Evolutionary conservation across 2,888 invertebrate species (phyloP).

Genomic region (Drosophila ustulata): DNA sequence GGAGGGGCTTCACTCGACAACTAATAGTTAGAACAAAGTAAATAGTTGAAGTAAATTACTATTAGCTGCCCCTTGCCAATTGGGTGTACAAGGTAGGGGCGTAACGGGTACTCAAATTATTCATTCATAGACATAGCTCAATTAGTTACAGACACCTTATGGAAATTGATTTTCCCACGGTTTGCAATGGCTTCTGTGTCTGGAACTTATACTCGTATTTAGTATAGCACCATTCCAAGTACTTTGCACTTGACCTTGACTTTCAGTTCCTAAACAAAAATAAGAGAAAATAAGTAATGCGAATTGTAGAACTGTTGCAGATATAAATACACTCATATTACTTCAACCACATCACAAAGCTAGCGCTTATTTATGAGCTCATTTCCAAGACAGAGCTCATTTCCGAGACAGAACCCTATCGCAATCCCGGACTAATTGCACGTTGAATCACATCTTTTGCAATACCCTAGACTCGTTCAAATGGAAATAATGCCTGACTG

Average conservation of each 20-base stretch:
- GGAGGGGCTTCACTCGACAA: conserved; percentile 20
- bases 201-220: conserved; percentile 5
- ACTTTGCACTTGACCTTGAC: conserved; percentile 60
- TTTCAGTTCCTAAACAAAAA: conserved; percentile 17
- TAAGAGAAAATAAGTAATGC: conserved; percentile 13
- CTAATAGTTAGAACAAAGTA: conserved; percentile 30
- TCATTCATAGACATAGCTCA: conserved; percentile 58
- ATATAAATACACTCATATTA: conserved; percentile 29
- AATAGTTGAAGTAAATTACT: conserved; percentile 42
- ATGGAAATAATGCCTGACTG: not conserved
- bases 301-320: conserved; percentile 37
- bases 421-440: conserved; percentile 66
- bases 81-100: conserved; percentile 29
- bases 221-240: conserved; percentile 12
- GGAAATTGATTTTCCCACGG: conserved; percentile 64
- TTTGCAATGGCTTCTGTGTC: conserved; percentile 9
- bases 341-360: conserved; percentile 51
- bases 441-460: conserved; percentile 56
- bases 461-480: conserved; percentile 16
- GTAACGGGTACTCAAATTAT: conserved; percentile 46
- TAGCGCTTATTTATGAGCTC: conserved; percentile 70
- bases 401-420: conserved; percentile 55
- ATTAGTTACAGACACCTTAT: conserved; percentile 52
- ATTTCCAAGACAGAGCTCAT: conserved; percentile 72
- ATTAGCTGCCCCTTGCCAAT: conserved; percentile 8